Conservation (phyloP, 35 echinoderm and acorn worm genomes). For the Heliocidaris tuberculata region DNA sequence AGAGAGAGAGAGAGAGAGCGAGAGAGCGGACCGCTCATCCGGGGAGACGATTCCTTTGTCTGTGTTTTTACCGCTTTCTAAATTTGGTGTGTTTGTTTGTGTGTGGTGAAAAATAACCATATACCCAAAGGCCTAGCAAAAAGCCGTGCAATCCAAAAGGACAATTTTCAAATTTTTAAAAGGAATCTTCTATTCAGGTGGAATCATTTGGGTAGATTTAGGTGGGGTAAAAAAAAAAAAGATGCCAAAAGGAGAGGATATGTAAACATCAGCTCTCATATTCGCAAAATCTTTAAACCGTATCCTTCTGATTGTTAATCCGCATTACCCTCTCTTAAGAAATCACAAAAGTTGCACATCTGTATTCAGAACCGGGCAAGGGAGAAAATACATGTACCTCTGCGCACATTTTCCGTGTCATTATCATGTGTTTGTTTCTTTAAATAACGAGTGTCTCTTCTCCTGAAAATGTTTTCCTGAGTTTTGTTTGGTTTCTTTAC, state of each 20-base stretch:
- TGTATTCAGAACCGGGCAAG: background rate
- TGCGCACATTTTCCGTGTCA: too few relatives aligned
- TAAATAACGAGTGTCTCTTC: too few relatives aligned
- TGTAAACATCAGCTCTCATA: background rate
- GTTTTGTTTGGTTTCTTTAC: too few relatives aligned
- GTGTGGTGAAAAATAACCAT: background rate
- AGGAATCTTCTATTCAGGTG: background rate
- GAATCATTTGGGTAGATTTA: background rate
- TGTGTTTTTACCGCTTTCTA: background rate
- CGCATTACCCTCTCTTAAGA: background rate
- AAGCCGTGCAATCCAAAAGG: background rate
- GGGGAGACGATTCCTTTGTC: background rate
- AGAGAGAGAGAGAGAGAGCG: background rate
- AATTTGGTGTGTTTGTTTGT: background rate
- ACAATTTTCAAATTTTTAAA: background rate
- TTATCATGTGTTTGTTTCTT: background rate
- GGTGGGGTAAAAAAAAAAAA: background rate
- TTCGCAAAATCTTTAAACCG: background rate
- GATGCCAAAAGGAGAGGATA: background rate
- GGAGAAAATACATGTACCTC: too few relatives aligned
- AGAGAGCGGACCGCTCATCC: background rate
- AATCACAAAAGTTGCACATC: background rate
- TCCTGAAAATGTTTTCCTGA: too few relatives aligned
- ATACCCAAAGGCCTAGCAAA: background rate
- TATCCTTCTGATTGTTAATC: background rate